Evolutionary conservation across 2,113 vertebrate genomes (phyloP), one percentile per base, ranked within the genome.

Genomic region (Neolamprologus variostigma): DNA sequence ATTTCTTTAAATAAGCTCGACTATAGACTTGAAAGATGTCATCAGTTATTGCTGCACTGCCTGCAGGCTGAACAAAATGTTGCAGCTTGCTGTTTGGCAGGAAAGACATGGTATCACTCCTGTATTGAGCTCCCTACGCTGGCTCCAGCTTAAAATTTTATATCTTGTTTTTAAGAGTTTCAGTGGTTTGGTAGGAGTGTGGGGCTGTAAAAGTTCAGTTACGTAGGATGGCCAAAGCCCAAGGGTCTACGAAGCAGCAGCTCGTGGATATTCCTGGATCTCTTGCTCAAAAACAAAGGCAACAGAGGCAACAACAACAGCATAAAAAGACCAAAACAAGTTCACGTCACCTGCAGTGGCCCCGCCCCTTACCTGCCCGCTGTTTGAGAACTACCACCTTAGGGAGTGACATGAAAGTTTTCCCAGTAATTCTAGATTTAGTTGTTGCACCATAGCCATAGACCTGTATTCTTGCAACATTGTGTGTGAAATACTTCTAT

Each of bases 331-430:
- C n/a, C n/a, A n/a, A n/a, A 68, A 13, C 7, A 40, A 21, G 63
- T 21, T 68, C 33, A 0, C 0, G 2, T 66, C 17, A 37, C 63
- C 19, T 68, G 1, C 63, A 68, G 35, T 68, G 35, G 63, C 19
- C 19, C 35, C 1, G 2, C 63, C 63, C 63, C 35, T 68, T 37
- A 21, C 19, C 63, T 0, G 2, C 3, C 35, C 2, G 0, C 61
- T 66, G 33, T 66, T 37, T 37, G 31, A 66, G 33, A 37, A 66
- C 6, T 21, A 37, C 33, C 6, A 37, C 33, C 19, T 37, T 37
- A 37, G 19, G 19, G 33, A 37, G 19, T 13, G 33, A 37, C 19
- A 11, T 66, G 19, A 37, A 21, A 9, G 4, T 4, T 40, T 68
- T 40, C 0, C 7, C 35, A 40, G 3, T 40, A 68, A 23, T 21